Percentiles rank a stretch among this genome's conserved stretches.
Evolutionary conservation across 2,113 vertebrate genomes (phyloP).

Genomic region (Mesembrinibis cayennensis): DNA sequence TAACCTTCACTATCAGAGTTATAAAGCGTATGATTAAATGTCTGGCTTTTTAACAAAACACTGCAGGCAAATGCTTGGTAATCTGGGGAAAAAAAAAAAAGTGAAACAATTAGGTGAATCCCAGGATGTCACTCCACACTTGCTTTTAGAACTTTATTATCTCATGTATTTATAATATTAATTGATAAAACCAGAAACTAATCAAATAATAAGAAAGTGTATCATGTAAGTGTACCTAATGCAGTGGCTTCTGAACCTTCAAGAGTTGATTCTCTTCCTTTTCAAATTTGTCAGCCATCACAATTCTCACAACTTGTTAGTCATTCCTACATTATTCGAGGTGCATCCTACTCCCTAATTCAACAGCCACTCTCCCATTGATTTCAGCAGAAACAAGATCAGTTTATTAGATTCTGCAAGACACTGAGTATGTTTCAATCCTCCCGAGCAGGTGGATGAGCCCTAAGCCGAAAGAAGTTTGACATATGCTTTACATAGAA

Average conservation of each 20-base stretch:
- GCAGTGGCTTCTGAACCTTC: neutral
- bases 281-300: neutral
- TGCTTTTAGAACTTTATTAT: neutral
- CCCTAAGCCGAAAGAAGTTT: neutral
- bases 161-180: neutral
- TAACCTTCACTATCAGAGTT: neutral
- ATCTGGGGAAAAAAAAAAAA: neutral
- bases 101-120: neutral
- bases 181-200: neutral
- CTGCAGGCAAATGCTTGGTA: constrained; percentile 29
- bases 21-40: neutral
- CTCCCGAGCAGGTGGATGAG: neutral
- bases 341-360: neutral
- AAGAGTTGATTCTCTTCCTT: neutral
- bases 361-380: neutral
- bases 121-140: neutral
- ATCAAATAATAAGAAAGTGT: neutral
- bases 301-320: neutral
- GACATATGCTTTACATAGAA: neutral
- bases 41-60: fast-evolving
- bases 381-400: neutral
- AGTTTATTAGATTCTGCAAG: neutral
- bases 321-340: neutral
- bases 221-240: neutral
- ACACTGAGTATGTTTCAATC: neutral